Evolutionary conservation across 2,113 vertebrate genomes (phyloP), one percentile per base, ranked within the genome.

Genomic region (Puffinus mauretanicus): DNA sequence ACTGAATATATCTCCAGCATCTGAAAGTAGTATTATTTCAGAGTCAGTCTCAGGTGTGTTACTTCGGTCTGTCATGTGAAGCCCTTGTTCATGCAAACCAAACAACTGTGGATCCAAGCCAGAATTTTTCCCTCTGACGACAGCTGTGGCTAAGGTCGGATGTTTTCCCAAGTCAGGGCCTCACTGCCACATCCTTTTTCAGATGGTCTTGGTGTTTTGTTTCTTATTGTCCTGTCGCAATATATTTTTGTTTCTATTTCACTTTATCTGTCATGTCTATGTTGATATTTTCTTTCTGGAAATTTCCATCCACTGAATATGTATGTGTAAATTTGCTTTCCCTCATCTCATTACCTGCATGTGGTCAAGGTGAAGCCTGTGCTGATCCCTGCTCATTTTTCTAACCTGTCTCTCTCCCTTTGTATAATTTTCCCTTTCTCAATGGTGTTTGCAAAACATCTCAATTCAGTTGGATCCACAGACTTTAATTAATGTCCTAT

Each of bases 401-500:
- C 83, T 88, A 55, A 64, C 16, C 4, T 71, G 7, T 46, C 40
- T 86, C 47, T 82, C 80, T 93, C 51, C 47, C 13, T 40, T 21
- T 71, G 26, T 73, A 57, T 81, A 38, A 78, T 81, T 94, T 96
- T 72, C 25, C 40, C 13, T 77, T 82, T 93, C 47, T 71, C 47
- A 64, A 1, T 57, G 9, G 2, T 67, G 34, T 85, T 93, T 93
- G 51, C n/a, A 88, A 82, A 93, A 92, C 24, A 82, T 76, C 66
- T 93, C 67, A 69, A 18, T 92, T 95, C 79, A 76, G 34, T 52
- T 94, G 76, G n/a, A 90, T 83, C 71, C 60, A 85, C 30, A 83
- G 75, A 90, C 34, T 60, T 86, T 70, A 93, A 94, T 94, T 92
- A 93, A 86, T 91, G 72, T 88, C 72, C 26, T 89, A 20, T 93